Evolutionary conservation across 1,140 invertebrate genomes (phyloP).

Genomic region (Cotesia chilonis): DNA sequence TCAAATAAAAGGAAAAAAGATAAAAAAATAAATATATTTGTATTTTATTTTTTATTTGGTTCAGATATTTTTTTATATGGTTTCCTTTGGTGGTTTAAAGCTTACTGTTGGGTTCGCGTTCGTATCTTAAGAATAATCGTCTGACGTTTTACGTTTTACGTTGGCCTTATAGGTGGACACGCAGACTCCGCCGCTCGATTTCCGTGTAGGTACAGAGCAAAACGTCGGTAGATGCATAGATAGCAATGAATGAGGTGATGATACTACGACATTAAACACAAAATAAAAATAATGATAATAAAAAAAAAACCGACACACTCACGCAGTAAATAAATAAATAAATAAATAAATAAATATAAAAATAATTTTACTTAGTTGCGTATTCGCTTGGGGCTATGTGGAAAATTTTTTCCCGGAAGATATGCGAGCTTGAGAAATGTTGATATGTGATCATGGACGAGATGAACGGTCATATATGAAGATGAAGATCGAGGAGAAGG

Average conservation of each 20-base stretch:
- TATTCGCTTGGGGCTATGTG: too few relatives aligned
- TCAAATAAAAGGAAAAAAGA: too few relatives aligned
- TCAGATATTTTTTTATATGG: constrained; percentile 3
- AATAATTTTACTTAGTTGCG: constrained; percentile 5
- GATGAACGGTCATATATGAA: constrained; percentile 43
- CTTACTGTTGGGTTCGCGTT: too few relatives aligned
- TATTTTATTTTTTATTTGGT: too few relatives aligned
- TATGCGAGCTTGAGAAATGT: constrained; percentile 5
- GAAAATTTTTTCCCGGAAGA: too few relatives aligned
- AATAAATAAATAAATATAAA: constrained; percentile 20
- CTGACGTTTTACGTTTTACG: constrained; percentile 6
- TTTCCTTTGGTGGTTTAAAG: constrained; percentile 19
- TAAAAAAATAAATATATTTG: too few relatives aligned
- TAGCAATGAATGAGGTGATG: constrained; percentile 48
- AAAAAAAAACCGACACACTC: neutral
- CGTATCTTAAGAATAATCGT: constrained; percentile 38
- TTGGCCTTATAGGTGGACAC: constrained; percentile 8
- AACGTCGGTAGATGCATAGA: constrained; percentile 51
- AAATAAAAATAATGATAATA: constrained; percentile 8
- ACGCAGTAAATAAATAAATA: constrained; percentile 20
- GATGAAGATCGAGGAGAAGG: constrained; percentile 24
- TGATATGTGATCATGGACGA: constrained; percentile 27
- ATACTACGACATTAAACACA: constrained; percentile 35
- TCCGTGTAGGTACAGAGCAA: constrained; percentile 24
- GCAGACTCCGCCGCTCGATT: constrained; percentile 4